These are phyloP conservation scores for Phalanger gymnotis DNA, from an alignment of 2,797 vertebrate species.

Conservation along the genomic window DNA sequence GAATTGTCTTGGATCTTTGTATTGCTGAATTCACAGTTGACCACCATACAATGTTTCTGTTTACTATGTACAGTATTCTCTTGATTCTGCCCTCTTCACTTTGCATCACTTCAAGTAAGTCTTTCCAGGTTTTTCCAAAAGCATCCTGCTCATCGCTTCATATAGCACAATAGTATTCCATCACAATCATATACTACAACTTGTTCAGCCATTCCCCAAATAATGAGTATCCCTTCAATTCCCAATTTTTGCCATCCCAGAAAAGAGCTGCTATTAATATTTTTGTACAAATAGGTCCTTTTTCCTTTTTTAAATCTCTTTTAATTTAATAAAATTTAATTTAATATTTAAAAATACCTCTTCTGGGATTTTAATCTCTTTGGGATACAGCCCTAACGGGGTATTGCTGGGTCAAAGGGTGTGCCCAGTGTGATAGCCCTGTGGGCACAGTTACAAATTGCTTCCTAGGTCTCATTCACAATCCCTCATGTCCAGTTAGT, in stretches of 20 bases:
- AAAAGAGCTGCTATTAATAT: background rate
- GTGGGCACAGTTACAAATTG: background rate
- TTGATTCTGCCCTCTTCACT: background rate
- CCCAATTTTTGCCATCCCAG: background rate
- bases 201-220: background rate
- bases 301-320: no score
- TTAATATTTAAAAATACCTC: no score
- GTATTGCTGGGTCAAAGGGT: background rate
- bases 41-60: background rate
- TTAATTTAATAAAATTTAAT: no score
- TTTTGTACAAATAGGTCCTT: background rate
- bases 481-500: background rate
- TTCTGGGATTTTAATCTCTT: background rate
- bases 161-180: background rate
- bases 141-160: background rate
- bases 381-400: background rate
- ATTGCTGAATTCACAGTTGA: background rate
- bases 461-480: background rate
- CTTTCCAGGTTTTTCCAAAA: background rate
- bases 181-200: background rate
- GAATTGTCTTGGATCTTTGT: background rate
- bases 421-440: background rate
- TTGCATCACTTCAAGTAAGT: background rate
- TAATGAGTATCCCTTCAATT: background rate
- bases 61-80: background rate